phyloP scores from a whole-genome alignment of 2,797 vertebrate genomes.

The Tangara arthus region DNA sequence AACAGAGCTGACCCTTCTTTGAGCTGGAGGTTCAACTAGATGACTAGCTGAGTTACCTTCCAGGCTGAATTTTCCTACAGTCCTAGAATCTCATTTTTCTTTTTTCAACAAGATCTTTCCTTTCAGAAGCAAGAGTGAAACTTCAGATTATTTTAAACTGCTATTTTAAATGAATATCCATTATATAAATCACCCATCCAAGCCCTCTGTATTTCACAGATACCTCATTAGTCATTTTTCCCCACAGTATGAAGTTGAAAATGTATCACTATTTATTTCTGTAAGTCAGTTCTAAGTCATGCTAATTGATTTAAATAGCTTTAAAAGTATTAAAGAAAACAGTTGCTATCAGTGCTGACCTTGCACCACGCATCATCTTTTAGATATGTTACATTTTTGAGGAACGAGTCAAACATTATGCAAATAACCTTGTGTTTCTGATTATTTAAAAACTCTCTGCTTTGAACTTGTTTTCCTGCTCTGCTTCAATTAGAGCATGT shows the following conservation, averaged over 20 bases:
- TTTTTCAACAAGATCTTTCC: neutral
- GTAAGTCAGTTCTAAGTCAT: neutral
- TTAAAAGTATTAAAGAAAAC: neutral
- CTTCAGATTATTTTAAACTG: neutral
- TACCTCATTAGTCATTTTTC: neutral
- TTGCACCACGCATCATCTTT: neutral
- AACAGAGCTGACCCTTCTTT: neutral
- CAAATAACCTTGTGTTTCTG: conserved; percentile 12
- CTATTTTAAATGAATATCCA: neutral
- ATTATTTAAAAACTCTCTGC: conserved; percentile 25
- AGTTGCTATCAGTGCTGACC: neutral
- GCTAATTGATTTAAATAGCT: neutral
- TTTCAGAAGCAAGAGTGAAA: neutral
- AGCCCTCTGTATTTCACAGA: neutral
- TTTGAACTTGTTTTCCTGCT: conserved; percentile 25
- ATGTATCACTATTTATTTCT: neutral
- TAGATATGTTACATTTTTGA: neutral
- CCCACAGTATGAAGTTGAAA: neutral
- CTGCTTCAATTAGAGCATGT: neutral
- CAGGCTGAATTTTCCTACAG: neutral
- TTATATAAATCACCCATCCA: neutral
- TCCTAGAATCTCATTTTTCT: neutral
- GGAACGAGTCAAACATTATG: conserved; percentile 7
- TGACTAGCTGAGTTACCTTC: neutral
- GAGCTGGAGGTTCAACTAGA: neutral